Base-by-base conservation (phyloP, 2,888 invertebrate genomes). In the Notodonta ziczac region DNA sequence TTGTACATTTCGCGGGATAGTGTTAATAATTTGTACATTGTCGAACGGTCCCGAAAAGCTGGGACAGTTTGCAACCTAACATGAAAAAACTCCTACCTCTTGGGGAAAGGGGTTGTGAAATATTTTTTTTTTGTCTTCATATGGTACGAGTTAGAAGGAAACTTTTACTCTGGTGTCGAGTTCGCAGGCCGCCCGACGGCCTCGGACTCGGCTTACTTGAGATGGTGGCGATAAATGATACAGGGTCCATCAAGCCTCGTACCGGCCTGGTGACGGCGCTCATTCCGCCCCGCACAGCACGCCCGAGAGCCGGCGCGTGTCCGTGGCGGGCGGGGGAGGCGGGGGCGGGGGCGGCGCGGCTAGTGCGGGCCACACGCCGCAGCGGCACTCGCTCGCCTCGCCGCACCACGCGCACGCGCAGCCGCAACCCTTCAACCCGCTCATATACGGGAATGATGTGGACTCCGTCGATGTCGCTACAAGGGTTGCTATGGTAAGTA, bases 391-490 rank as follows among this genome's bases (percentile, higher is more conserved):
- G 50, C 85, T 93, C 12, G 88, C 91, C 46, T 89, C 93, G 60
- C 92, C 94, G 13, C 84, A 84, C 59, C 74, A 74, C 60, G 64
- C 83, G 7, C 62, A 65, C 3, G 16, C 61, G 2, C 70, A 66
- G 46, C 90, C 95, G 9, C 95, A 95, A 77, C 94, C 95, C 7
- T 95, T 95, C 73, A 98, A 98, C 92, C 98, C 98, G 0, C 97
- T 98, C 80, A 98, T 99, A 73, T 98, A 97, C 84, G 98, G 98
- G 52, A 97, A 96, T 81, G 98, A 99, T 86, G 98, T 99, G 0
- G 99, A 99, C 87, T 98, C 99, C 0, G 99, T 99, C 0, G 99
- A 99, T 88, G 97, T 99, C 24, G 99, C 99, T 9, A 99, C 99
- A 0, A 94, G 99, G 66, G 98, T 99, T 55, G 99, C 85, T 4